Evolutionary conservation across 2,888 invertebrate genomes (phyloP), one percentile per base, ranked within the genome.

Genomic region (Hydriomena furcata): DNA sequence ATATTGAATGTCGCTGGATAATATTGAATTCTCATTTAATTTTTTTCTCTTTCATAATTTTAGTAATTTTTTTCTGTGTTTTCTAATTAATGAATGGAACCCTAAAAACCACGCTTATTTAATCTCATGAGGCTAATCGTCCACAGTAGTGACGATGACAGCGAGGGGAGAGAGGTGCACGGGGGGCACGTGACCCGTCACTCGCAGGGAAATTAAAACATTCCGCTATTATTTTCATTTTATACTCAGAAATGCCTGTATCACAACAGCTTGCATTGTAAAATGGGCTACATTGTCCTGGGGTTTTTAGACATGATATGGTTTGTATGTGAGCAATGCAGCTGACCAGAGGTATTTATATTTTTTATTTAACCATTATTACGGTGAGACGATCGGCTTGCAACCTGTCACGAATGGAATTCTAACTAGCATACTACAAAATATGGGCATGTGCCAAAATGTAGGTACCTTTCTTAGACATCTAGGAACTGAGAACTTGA

Each of bases 161-260:
- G 86, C 74, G 66, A 62, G 63, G 71, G 55, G 55, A 20, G 41
- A 6, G 37, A 7, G 53, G 46, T 68, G 67, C 60, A 62, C 55
- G 60, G 63, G 68, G 74, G 73, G 62, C 91, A 91, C 91, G 91
- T 90, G 91, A 87, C 91, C 91, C 84, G 91, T 91, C 91, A 91
- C 77, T 82, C 77, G 84, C 91, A 91, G 91, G 74, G 80, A 89
- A 90, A 90, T 91, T 90, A 90, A 89, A 91, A 87, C 87, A 89
- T 89, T 87, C 87, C 84, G 80, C 81, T 87, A 86, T 86, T 86
- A 88, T 87, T 85, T 86, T 79, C 76, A 76, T 76, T 74, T 68
- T 62, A 65, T 55, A 57, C 59, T 55, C 43, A 11, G 54, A 58
- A 54, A 23, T 5, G 27, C 17, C 13, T 25, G 1, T 31, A 31